Evolutionary conservation across 2,888 invertebrate genomes (phyloP), one percentile per base, ranked within the genome.

Genomic region (Himalopsyche tibetana): DNA sequence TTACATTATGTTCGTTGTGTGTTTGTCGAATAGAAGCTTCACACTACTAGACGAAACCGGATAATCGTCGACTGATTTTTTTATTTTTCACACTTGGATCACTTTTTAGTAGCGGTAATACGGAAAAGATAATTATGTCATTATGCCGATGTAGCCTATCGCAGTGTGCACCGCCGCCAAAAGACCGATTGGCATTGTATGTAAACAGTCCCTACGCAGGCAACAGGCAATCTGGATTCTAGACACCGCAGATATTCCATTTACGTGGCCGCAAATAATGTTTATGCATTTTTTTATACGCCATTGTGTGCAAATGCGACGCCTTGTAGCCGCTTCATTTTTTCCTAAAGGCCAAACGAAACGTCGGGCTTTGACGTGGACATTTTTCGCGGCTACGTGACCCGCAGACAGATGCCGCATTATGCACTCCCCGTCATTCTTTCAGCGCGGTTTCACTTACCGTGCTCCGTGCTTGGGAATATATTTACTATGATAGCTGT

Each of bases 241-340:
- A 84, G 84, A 82, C 84, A 82, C 69, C 82, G 63, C 19, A 38
- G 55, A 40, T 83, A 86, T 74, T 86, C 86, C 86, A 84, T 86
- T 80, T 83, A 80, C 83, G 86, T 83, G 36, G 42, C 82, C 63
- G 63, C 42, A 82, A n/a, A 63, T 79, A 83, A 83, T 80, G 56
- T 63, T 79, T 63, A 55, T 85, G 82, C 84, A 79, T 82, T 83
- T 80, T 79, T 84, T 85, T 84, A 85, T 87, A 19, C 82, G 55
- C 85, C 85, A 87, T 87, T 87, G 87, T 87, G 87, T 87, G 87
- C 83, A 82, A 87, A 87, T 87, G 85, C 84, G 83, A 86, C 87
- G 87, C 85, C 85, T 86, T 69, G 80, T 28, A 45, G 74, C 84
- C 80, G 80, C 82, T 82, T 86, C 55, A 84, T 82, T 86, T 86